Percentiles rank a stretch among this genome's conserved stretches.
Conservation (phyloP, 2,888 invertebrate species). For the Drosophila formosana region DNA sequence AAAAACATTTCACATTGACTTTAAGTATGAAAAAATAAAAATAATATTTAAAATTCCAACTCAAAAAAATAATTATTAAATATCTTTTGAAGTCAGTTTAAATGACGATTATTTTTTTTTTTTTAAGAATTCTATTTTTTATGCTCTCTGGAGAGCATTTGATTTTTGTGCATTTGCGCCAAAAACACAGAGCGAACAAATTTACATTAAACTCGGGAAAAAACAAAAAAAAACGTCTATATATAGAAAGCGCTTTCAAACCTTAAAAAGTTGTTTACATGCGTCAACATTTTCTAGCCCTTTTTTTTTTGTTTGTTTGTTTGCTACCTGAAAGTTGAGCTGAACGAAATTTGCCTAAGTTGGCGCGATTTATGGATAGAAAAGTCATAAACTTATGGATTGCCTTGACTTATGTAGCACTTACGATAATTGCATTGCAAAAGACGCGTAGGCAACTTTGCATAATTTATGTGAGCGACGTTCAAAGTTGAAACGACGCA, state of each 20-base stretch:
- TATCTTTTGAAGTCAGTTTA: too few relatives aligned
- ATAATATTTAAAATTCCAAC: too few relatives aligned
- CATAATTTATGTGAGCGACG: slow-evolving; percentile 73
- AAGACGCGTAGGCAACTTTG: slow-evolving; percentile 61
- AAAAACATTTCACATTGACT: too few relatives aligned
- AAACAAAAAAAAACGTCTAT: not conserved
- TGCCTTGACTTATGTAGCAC: slow-evolving; percentile 75
- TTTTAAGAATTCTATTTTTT: too few relatives aligned
- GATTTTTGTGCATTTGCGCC: slow-evolving; percentile 4
- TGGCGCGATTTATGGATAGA: slow-evolving; percentile 72
- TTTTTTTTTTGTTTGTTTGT: slow-evolving; percentile 2
- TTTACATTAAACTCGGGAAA: not conserved
- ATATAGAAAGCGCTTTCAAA: not conserved
- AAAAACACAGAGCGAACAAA: not conserved
- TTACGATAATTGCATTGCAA: slow-evolving; percentile 77
- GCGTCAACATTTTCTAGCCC: slow-evolving; percentile 49
- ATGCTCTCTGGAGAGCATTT: slow-evolving; percentile 6
- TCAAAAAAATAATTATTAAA: too few relatives aligned
- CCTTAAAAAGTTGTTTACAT: slow-evolving; percentile 53
- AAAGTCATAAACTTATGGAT: slow-evolving; percentile 79
- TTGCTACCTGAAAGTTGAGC: slow-evolving; percentile 51
- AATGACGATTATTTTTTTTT: too few relatives aligned
- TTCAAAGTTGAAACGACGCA: slow-evolving; percentile 76
- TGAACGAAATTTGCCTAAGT: slow-evolving; percentile 60
- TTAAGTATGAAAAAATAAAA: too few relatives aligned